Percentiles rank a stretch among this genome's conserved stretches.
Evolutionary conservation across 2,888 invertebrate genomes (phyloP).

Genomic region (Lepetodrilus schrolli): DNA sequence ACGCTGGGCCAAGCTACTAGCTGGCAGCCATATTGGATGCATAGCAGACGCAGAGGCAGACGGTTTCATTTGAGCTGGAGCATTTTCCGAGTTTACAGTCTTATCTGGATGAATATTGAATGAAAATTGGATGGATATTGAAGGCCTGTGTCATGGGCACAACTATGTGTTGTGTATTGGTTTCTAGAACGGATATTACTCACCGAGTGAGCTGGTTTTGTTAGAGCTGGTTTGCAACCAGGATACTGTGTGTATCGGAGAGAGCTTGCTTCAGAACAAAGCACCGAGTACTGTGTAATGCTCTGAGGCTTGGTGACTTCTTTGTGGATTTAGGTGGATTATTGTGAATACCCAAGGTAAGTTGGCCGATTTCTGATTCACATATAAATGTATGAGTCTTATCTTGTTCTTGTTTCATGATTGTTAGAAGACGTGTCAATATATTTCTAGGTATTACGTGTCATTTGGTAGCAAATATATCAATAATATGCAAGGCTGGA

Average conservation of each 20-base stretch:
- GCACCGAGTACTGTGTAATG: background rate
- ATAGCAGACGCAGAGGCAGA: slow-evolving; percentile 20
- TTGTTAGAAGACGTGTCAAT: too few relatives aligned
- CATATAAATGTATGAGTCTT: too few relatives aligned
- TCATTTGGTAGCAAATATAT: too few relatives aligned
- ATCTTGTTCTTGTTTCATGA: too few relatives aligned
- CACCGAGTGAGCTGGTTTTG: background rate
- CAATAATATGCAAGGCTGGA: too few relatives aligned
- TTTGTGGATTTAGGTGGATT: background rate
- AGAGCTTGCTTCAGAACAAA: slow-evolving; percentile 8
- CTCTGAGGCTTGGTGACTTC: background rate
- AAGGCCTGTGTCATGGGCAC: background rate
- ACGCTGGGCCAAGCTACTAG: background rate
- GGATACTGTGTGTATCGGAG: background rate
- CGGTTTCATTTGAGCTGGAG: background rate
- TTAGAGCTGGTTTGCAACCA: background rate
- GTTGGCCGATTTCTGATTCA: too few relatives aligned
- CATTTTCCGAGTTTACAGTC: slow-evolving; percentile 8
- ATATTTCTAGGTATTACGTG: too few relatives aligned
- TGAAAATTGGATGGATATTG: slow-evolving; percentile 15
- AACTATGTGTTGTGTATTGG: background rate
- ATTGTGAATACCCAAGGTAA: too few relatives aligned
- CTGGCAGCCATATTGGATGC: slow-evolving; percentile 32
- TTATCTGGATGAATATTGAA: slow-evolving; percentile 15
- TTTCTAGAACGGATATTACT: slow-evolving; percentile 5